These are phyloP conservation scores for Cheilosia pagana DNA, from an alignment of 2,888 invertebrate species.

Conservation along the genomic window DNA sequence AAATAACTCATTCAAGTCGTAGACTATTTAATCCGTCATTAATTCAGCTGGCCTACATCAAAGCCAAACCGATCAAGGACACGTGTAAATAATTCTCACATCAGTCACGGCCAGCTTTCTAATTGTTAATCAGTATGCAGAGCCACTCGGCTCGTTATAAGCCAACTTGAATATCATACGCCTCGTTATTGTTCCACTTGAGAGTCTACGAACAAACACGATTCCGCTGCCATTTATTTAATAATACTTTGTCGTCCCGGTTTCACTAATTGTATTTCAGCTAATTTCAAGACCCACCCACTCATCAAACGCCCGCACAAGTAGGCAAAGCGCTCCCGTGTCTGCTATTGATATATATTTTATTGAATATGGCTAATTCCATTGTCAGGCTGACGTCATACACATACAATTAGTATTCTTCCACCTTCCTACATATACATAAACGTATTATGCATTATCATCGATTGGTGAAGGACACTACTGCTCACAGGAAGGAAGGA, in stretches of 20 bases:
- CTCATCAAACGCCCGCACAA: background rate
- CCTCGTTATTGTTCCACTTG: constrained; percentile 16
- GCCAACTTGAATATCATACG: constrained; percentile 41
- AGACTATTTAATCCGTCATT: constrained; percentile 13
- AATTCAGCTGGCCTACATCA: background rate
- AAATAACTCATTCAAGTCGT: constrained; percentile 18
- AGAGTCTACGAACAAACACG: background rate
- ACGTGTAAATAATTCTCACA: constrained; percentile 32
- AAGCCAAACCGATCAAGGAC: constrained; percentile 28
- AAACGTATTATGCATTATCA: constrained; percentile 29
- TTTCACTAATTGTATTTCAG: constrained; percentile 50
- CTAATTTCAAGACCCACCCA: constrained; percentile 9
- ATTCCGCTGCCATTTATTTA: constrained; percentile 36
- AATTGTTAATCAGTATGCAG: constrained; percentile 57
- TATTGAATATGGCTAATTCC: constrained; percentile 16
- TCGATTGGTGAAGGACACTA: constrained; percentile 44
- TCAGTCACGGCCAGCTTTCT: constrained; percentile 17
- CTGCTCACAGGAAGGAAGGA: constrained; percentile 9
- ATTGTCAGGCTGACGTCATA: constrained; percentile 41
- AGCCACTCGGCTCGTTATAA: constrained; percentile 11
- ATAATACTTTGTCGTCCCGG: constrained; percentile 17
- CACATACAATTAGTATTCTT: background rate
- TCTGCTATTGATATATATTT: background rate
- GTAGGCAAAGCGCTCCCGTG: background rate
- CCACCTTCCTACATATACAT: background rate